Evolutionary conservation across 2,888 invertebrate species (phyloP), one percentile per base, ranked within the genome.

Genomic region (Penaeus monodon): DNA sequence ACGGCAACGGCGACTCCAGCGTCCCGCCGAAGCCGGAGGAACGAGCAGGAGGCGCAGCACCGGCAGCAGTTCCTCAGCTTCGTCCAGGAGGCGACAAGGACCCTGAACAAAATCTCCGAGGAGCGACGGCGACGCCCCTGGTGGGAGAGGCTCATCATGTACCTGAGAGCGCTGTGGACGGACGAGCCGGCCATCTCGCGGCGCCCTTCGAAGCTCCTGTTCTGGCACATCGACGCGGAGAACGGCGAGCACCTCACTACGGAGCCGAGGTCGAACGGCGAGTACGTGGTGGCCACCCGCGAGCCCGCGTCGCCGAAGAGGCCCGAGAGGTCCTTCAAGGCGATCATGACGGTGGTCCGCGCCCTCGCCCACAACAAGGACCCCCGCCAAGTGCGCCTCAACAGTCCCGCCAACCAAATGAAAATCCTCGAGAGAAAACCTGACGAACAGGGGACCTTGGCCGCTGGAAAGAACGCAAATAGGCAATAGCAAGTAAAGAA

Each of bases 211-310:
- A 77, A 44, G 57, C 44, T 86, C 14, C 86, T 86, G 17, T 86
- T 81, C 86, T 86, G 86, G 86, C 86, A 86, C 86, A 57, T 77
- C 17, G 33, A 86, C 38, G 81, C 86, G 22, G 57, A 66, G n/a
- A 81, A 81, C 20, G 76, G 81, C 44, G 81, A 81, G 29, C 76
- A 81, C 66, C 76, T 86, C 63, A 66, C 86, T 24, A 81, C 29
- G 49, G 68, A 14, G 24, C 81, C 81, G n/a, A 86, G 66, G 22
- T 73, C 77, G 38, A 81, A 86, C 68, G 86, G 86, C 33, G 86
- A 86, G 63, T 86, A 86, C 63, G 81, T 86, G 49, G 86, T 86
- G 29, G 65, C 86, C 68, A 70, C 68, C 63, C 66, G 77, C 57
- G 68, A 66, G 24, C n/a, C n/a, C 33, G 29, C 66, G 22, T 22